Conservation (phyloP, 2,113 vertebrate species). For the Cephalopterus ornatus region DNA sequence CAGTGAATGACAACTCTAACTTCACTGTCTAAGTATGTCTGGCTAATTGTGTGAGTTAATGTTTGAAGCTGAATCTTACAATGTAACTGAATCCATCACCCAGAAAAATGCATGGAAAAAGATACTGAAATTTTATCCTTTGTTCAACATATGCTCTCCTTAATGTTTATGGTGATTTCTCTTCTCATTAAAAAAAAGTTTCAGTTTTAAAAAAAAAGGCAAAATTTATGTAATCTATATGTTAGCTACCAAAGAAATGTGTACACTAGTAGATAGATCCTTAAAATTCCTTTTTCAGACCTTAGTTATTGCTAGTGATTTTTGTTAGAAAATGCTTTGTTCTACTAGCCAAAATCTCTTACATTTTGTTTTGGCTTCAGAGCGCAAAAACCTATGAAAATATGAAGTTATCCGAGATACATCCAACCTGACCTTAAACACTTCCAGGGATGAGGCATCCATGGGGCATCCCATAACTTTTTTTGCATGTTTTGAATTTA, state of each 20-base stretch:
- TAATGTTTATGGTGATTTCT: background rate
- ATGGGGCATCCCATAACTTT: background rate
- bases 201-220: background rate
- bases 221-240: background rate
- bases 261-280: background rate
- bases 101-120: constrained; percentile 18
- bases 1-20: constrained; percentile 51
- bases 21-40: constrained; percentile 60
- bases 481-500: background rate
- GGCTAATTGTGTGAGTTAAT: constrained; percentile 60
- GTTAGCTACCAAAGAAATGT: background rate
- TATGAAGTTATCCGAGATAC: background rate
- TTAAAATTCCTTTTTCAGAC: background rate
- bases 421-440: background rate
- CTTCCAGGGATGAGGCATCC: background rate
- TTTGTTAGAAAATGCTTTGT: background rate
- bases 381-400: background rate
- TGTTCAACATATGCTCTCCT: background rate
- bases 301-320: background rate
- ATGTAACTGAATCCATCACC: constrained; percentile 48
- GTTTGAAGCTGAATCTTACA: constrained; percentile 54
- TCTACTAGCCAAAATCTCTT: background rate
- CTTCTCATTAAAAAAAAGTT: background rate
- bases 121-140: background rate
- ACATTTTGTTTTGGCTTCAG: background rate